A percentile compares a stretch with the other conserved stretches of the same genome.
Conservation (phyloP, 2,888 invertebrate species). For the Anagyrus pseudococci region DNA sequence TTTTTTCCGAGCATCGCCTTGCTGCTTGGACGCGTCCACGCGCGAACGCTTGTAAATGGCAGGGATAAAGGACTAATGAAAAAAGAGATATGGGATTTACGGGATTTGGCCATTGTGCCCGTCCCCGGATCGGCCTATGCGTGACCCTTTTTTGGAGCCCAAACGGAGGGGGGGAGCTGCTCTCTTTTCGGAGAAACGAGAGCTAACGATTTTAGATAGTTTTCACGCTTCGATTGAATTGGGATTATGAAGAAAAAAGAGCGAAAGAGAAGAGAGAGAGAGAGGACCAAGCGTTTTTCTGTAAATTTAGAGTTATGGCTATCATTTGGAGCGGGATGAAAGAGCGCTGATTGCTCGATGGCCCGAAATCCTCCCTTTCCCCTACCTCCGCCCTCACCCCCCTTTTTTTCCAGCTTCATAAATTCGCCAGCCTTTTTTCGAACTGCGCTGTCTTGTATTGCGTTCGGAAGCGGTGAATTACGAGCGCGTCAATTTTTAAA, state of each 20-base stretch:
- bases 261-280: too few species aligned
- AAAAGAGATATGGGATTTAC: slow-evolving; percentile 38
- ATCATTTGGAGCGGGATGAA: slow-evolving; percentile 9
- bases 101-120: slow-evolving; percentile 26
- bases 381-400: background rate
- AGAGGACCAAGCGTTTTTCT: slow-evolving; percentile 7
- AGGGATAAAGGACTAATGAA: slow-evolving; percentile 34
- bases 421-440: slow-evolving; percentile 4
- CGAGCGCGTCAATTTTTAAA: slow-evolving; percentile 4
- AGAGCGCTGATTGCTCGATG: slow-evolving; percentile 21
- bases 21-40: slow-evolving; percentile 12
- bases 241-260: slow-evolving; percentile 24
- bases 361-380: background rate
- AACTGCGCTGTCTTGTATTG: too few species aligned
- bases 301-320: slow-evolving; percentile 24
- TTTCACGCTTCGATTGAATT: slow-evolving; percentile 31
- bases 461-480: slow-evolving; percentile 3
- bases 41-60: slow-evolving; percentile 3
- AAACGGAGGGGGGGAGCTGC: background rate
- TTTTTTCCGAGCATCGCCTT: slow-evolving; percentile 1
- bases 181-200: slow-evolving; percentile 5
- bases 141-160: background rate
- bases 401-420: slow-evolving; percentile 15
- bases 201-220: slow-evolving; percentile 37
- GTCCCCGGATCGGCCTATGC: background rate